Evolutionary conservation across 2,113 vertebrate genomes (phyloP), one percentile per base, ranked within the genome.

Genomic region (Aegithalos caudatus): DNA sequence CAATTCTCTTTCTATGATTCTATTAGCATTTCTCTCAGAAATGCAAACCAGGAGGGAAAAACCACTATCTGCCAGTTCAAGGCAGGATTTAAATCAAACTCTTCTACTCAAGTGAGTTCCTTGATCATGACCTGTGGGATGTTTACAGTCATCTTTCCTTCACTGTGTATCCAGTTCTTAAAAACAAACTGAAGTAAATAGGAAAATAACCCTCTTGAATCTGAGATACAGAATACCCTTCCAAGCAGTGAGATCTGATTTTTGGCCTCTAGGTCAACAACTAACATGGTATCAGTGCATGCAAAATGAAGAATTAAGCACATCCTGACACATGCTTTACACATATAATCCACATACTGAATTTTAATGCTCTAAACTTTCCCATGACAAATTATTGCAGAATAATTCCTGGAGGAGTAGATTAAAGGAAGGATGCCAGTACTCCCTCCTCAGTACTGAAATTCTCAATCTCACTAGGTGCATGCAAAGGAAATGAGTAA

Each of bases 271-370:
- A 7, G 31, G 33, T 50, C 67, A 65, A 10, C 45, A 88, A 50
- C 33, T 33, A 86, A 56, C 11, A 80, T 3, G 15, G 28, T 42
- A 76, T 62, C 25, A 37, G 70, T 29, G 54, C 61, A 51, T 40
- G 44, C 33, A 80, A 90, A 96, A 86, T 35, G 37, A 92, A 92
- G 58, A 65, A 94, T 85, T 80, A 83, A 73, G 71, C 54, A 42
- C 16, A 71, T 53, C n/a, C 31, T 61, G 28, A 72, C 54, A 77
- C 11, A 17, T 33, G 31, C 3, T 65, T 77, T 69, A 80, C 15
- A 47, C 22, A 31, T 56, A 28, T 48, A 91, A 85, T 64, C 53
- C 23, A 60, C 66, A 76, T 69, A 31, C 61, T 51, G 53, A 48
- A 53, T 50, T 60, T 82, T 76, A 79, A 86, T 16, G 23, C 48